These are phyloP conservation scores for Archilochus colubris DNA, from an alignment of 2,113 vertebrate genomes.

Conservation along the genomic window DNA sequence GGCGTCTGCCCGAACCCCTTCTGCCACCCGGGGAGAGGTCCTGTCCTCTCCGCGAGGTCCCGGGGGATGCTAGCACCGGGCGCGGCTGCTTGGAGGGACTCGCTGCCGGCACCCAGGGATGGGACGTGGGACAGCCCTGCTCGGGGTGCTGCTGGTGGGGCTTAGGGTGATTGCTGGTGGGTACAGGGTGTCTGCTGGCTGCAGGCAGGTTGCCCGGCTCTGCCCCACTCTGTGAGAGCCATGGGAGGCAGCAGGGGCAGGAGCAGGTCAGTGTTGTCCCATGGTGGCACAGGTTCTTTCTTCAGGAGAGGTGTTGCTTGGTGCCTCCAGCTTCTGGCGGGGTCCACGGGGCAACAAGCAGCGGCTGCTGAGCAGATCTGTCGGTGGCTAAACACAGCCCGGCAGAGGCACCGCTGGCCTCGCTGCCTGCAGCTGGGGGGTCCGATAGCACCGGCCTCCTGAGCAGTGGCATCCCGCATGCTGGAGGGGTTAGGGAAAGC, in stretches of 20 bases:
- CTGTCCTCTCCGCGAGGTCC: neutral
- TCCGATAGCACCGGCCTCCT: neutral
- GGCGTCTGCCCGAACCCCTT: neutral
- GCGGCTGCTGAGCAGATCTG: neutral
- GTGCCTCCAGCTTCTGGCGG: neutral
- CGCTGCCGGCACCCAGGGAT: neutral
- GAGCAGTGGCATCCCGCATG: no score
- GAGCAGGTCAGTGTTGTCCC: neutral
- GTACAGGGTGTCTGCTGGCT: neutral
- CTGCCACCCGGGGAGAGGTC: neutral
- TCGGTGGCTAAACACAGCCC: neutral
- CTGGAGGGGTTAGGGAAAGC: neutral
- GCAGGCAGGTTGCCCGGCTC: neutral
- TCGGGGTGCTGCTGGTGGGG: neutral
- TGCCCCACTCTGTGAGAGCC: neutral
- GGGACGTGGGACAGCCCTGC: neutral
- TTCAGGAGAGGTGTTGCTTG: neutral
- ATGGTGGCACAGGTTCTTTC: neutral
- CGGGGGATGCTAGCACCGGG: neutral
- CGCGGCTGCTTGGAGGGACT: neutral
- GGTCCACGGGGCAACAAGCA: neutral
- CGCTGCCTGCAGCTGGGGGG: neutral
- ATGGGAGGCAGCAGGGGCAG: neutral
- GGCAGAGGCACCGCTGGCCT: neutral
- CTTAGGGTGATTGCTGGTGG: no score